A percentile compares a stretch with the other conserved stretches of the same genome.
phyloP scores from a whole-genome alignment of 2,113 vertebrate genomes.

The Paracanthobrama guichenoti region DNA sequence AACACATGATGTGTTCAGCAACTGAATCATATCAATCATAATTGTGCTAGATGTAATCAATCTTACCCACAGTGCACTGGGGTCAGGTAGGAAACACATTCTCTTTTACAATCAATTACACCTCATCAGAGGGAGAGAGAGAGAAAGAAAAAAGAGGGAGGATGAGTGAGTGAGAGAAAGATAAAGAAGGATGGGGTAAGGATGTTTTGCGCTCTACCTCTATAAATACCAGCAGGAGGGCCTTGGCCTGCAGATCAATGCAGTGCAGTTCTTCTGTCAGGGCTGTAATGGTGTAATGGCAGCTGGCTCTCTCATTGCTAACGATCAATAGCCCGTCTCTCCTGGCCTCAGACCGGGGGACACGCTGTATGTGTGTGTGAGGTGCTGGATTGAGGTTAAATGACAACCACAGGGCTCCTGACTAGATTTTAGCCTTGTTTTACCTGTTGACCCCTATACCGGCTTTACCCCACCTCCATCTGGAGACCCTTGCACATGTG shows the following conservation, averaged over 20 bases:
- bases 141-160: background rate
- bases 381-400: slow-evolving; percentile 60
- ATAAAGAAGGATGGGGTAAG: slow-evolving; percentile 57
- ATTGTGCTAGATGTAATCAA: slow-evolving; percentile 94
- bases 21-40: slow-evolving; percentile 93
- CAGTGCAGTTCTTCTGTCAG: slow-evolving; percentile 87
- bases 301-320: slow-evolving; percentile 77
- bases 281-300: slow-evolving; percentile 84
- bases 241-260: slow-evolving; percentile 82
- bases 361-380: slow-evolving; percentile 46
- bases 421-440: slow-evolving; percentile 41
- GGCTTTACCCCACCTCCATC: background rate
- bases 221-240: slow-evolving; percentile 87
- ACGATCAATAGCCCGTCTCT: slow-evolving; percentile 84
- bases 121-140: slow-evolving; percentile 67
- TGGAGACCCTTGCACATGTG: background rate
- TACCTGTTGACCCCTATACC: slow-evolving; percentile 25
- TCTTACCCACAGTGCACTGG: slow-evolving; percentile 84
- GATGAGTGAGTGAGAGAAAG: slow-evolving; percentile 67
- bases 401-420: slow-evolving; percentile 60
- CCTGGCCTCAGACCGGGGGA: slow-evolving; percentile 71
- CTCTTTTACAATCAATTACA: slow-evolving; percentile 94
- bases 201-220: slow-evolving; percentile 72
- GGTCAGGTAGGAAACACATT: slow-evolving; percentile 88
- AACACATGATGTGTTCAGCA: slow-evolving; percentile 72